Base-by-base conservation (phyloP, 2,888 invertebrate species). In the Lymantria dispar region DNA sequence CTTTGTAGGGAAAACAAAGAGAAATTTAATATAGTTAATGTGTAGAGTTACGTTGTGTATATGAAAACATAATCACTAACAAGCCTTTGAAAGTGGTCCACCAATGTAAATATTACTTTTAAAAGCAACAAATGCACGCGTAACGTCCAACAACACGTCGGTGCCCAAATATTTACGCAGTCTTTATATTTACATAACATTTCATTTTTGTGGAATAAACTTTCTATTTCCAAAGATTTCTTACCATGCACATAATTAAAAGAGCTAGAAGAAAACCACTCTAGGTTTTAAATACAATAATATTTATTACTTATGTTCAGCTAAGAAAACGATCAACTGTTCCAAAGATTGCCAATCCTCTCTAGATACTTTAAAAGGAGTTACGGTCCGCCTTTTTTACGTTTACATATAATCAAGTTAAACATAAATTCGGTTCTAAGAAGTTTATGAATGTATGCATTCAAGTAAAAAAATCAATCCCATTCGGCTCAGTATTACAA, bases 171-270 rank as follows among this genome's bases (percentile, higher is more conserved):
- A 78, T 86, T 85, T 83, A 83, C 72, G 61, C 61, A 56, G 52
- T 64, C 70, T 74, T 69, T 61, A 73, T 82, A 82, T 85, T 85
- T 85, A 86, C 81, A 74, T 68, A 77, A 76, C 75, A 77, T 80
- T 78, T 77, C 76, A 76, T 80, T 79, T 79, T 75, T 71, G 67
- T 60, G 70, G 68, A 78, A 80, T 80, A 74, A 74, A 80, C 76
- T 78, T 77, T 77, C 74, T 69, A 66, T 67, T 68, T 67, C 60
- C 54, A 59, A 59, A 67, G 66, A 62, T 74, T 10, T 33, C n/a
- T 10, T 11, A 36, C n/a, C 3, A 33, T 33, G 33, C 8, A 33
- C 33, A 33, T 33, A 22, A 22, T 22, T 22, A 22, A 22, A 22
- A 22, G 2, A 22, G 2, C 22, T 22, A 3, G 5, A 22, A 22